phyloP scores from a whole-genome alignment of 2,113 vertebrate species.

The Anarhynchus alexandrinus region DNA sequence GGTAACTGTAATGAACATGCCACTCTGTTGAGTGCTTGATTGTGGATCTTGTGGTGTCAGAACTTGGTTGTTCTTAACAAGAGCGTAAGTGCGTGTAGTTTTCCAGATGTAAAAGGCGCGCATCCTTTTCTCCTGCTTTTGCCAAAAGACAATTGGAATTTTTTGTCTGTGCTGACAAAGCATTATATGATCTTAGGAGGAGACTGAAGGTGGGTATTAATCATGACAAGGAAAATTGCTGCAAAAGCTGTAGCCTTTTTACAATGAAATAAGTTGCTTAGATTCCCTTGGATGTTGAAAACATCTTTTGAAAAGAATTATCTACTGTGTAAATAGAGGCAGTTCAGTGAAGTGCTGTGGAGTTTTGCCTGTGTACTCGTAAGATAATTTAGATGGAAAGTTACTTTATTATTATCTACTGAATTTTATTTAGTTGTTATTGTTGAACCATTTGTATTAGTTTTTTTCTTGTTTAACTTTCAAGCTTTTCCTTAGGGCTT shows the following conservation, averaged over 20 bases:
- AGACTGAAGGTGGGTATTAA: not conserved
- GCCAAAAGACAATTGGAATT: not conserved
- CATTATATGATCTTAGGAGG: not conserved
- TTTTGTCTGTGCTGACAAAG: not conserved
- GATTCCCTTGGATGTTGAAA: not conserved
- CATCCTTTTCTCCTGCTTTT: not conserved
- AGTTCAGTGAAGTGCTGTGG: not conserved
- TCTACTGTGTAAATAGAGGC: not conserved
- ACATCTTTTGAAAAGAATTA: not conserved
- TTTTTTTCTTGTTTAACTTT: not conserved
- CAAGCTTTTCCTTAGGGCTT: not conserved
- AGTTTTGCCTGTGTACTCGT: not conserved
- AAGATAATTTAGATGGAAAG: not conserved
- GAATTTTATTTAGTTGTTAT: not conserved
- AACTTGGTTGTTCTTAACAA: not conserved
- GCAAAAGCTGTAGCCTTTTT: not conserved
- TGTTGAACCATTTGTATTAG: not conserved
- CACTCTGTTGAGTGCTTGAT: not conserved
- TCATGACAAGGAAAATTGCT: not conserved
- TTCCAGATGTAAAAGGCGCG: not conserved
- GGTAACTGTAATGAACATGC: constrained; percentile 64
- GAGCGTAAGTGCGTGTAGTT: not conserved
- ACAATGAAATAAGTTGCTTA: not conserved
- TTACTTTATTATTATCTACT: not conserved
- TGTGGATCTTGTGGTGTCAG: not conserved